phyloP scores from a whole-genome alignment of 2,888 invertebrate species.

The Amblyteles armatorius region DNA sequence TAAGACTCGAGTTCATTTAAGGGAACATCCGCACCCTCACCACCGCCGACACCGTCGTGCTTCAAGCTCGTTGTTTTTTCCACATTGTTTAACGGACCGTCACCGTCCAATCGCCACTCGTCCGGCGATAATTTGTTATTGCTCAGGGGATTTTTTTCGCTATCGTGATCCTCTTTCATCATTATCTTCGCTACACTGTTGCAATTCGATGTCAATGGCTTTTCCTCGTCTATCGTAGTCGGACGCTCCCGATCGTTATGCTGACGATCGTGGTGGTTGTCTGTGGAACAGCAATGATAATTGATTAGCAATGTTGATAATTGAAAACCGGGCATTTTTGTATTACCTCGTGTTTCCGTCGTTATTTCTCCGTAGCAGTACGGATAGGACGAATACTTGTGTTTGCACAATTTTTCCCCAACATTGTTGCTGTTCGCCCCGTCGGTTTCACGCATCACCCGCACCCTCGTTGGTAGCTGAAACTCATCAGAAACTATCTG shows the following conservation, averaged over 20 bases:
- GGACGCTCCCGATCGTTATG: constrained; percentile 80
- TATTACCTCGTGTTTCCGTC: constrained; percentile 88
- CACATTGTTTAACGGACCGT: constrained; percentile 72
- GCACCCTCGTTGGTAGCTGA: constrained; percentile 88
- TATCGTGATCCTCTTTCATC: constrained; percentile 76
- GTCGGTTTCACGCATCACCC: constrained; percentile 90
- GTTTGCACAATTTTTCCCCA: constrained; percentile 91
- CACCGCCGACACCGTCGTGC: neutral
- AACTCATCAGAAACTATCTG: constrained; percentile 66
- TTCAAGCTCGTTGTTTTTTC: constrained; percentile 69
- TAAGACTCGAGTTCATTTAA: constrained; percentile 89
- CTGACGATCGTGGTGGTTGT: constrained; percentile 81
- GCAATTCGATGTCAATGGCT: constrained; percentile 81
- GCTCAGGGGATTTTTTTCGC: constrained; percentile 69
- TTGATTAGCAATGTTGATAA: neutral
- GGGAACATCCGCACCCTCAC: constrained; percentile 78
- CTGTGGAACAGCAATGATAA: constrained; percentile 67
- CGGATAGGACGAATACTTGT: constrained; percentile 95
- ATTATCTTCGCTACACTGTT: constrained; percentile 79
- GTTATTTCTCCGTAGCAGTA: constrained; percentile 95
- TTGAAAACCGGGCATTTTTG: neutral
- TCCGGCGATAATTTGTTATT: constrained; percentile 68
- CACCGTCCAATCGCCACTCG: constrained; percentile 81
- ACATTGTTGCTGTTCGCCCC: constrained; percentile 85
- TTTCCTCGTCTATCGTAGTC: constrained; percentile 81